These are phyloP conservation scores for Mylabris sibirica DNA, from an alignment of 2,888 invertebrate genomes.

Conservation along the genomic window DNA sequence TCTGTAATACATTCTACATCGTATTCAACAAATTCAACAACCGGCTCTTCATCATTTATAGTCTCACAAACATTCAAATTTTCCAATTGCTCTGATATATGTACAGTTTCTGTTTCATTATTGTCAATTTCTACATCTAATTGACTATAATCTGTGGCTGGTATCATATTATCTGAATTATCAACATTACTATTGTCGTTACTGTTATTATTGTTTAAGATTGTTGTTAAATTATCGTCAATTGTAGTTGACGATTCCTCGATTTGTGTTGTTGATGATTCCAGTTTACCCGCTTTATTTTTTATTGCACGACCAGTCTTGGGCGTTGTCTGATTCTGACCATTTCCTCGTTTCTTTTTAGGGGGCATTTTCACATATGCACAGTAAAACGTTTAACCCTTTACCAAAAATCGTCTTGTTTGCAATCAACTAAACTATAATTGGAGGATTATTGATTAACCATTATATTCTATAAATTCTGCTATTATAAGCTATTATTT, in stretches of 20 bases:
- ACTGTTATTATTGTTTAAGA: conserved; percentile 9
- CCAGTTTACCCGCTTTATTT: background rate
- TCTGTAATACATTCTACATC: conserved; percentile 49
- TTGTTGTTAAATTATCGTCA: background rate
- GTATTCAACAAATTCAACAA: conserved; percentile 35
- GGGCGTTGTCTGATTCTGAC: conserved; percentile 18
- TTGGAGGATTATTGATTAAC: background rate
- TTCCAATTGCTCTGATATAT: conserved; percentile 33
- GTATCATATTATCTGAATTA: background rate
- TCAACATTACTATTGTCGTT: conserved; percentile 11
- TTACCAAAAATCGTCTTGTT: background rate
- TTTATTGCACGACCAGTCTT: conserved; percentile 18
- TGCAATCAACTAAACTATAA: background rate
- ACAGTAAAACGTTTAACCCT: background rate
- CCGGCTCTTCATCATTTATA: conserved; percentile 31
- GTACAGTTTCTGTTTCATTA: conserved; percentile 20
- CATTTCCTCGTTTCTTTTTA: conserved; percentile 44
- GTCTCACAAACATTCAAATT: conserved; percentile 24
- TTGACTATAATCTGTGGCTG: conserved; percentile 14
- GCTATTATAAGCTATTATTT: background rate
- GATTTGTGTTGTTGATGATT: conserved; percentile 12
- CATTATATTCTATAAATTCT: background rate
- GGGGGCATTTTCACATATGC: conserved; percentile 44
- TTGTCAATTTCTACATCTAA: conserved; percentile 19
- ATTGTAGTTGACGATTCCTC: conserved; percentile 2